A percentile compares a stretch with the other conserved stretches of the same genome.
These are phyloP conservation scores for Pollenia labialis DNA, from an alignment of 2,888 invertebrate species.

Conservation along the genomic window DNA sequence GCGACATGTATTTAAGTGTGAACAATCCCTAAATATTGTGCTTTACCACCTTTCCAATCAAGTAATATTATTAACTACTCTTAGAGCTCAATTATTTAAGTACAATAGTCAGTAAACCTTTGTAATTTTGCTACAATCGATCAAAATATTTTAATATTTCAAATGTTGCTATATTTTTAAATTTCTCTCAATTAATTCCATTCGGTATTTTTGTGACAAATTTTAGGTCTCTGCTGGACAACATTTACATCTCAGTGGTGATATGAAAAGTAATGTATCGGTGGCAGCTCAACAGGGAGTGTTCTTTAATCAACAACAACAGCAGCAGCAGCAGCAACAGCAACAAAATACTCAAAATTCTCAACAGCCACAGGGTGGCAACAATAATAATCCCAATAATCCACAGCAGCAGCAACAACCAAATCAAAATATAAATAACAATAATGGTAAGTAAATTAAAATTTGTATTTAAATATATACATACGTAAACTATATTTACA, in stretches of 20 bases:
- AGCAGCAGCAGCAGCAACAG: slow-evolving; percentile 81
- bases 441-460: slow-evolving; percentile 79
- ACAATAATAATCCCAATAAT: slow-evolving; percentile 71
- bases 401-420: slow-evolving; percentile 80
- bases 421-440: slow-evolving; percentile 81
- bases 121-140: slow-evolving; percentile 17
- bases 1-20: no score
- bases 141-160: slow-evolving; percentile 43
- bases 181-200: not conserved
- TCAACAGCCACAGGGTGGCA: slow-evolving; percentile 80
- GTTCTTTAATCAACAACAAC: slow-evolving; percentile 87
- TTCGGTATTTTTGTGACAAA: slow-evolving; percentile 22
- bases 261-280: slow-evolving; percentile 89
- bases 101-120: not conserved
- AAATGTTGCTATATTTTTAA: slow-evolving; percentile 7
- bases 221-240: slow-evolving; percentile 93
- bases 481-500: not conserved
- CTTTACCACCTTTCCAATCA: no score
- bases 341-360: slow-evolving; percentile 78
- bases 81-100: no score
- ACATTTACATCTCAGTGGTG: slow-evolving; percentile 91
- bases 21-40: no score
- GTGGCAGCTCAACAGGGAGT: slow-evolving; percentile 94
- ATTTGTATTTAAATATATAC: not conserved
- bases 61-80: no score